Percentiles rank a stretch among this genome's conserved stretches.
Evolutionary conservation across 2,888 invertebrate species (phyloP).

Genomic region (Eilema depressum): DNA sequence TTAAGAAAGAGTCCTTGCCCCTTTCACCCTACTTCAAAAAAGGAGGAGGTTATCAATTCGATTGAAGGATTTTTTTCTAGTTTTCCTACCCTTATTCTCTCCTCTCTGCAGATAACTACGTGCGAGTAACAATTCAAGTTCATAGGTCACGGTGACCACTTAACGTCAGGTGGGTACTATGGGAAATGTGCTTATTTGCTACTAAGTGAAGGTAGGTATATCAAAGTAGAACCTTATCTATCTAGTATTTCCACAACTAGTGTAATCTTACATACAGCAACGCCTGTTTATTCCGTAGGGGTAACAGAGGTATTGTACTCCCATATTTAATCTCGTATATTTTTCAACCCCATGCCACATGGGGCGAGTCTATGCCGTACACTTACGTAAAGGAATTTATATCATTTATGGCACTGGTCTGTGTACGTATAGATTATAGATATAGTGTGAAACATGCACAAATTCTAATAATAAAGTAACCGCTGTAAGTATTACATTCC

Average conservation of each 20-base stretch:
- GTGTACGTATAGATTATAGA: too few species aligned
- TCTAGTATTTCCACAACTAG: background rate
- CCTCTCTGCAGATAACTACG: too few species aligned
- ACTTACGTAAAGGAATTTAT: constrained; percentile 1
- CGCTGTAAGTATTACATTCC: background rate
- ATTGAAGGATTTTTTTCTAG: too few species aligned
- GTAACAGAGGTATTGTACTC: background rate
- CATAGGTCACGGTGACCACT: background rate
- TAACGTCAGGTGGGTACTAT: background rate
- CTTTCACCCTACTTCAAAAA: too few species aligned
- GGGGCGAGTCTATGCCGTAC: background rate
- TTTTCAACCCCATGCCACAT: background rate
- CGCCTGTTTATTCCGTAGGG: background rate
- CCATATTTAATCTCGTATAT: background rate
- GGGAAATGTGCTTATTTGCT: background rate
- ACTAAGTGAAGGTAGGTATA: background rate
- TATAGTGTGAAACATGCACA: background rate
- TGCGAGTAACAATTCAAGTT: background rate
- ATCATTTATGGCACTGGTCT: background rate
- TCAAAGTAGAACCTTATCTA: background rate
- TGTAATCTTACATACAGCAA: background rate
- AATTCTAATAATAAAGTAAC: background rate
- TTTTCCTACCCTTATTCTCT: too few species aligned
- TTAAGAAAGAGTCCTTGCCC: too few species aligned
- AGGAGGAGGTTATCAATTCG: too few species aligned